Evolutionary conservation across 2,888 invertebrate species (phyloP).

Genomic region (Tachina grossa): DNA sequence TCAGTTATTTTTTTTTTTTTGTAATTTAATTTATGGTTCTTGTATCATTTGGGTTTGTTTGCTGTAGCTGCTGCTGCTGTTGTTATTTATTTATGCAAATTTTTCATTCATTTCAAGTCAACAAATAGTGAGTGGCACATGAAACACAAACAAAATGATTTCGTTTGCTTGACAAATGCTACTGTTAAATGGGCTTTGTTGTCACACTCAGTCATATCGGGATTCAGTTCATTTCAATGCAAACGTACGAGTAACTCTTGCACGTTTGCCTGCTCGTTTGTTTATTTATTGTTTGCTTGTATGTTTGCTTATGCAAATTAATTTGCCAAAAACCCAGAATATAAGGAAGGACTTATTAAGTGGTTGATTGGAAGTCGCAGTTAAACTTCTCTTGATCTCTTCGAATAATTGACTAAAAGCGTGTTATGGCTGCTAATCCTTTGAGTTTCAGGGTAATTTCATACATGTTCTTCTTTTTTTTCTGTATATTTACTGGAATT

Average conservation of each 20-base stretch:
- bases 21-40: slow-evolving; percentile 64
- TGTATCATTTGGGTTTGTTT: slow-evolving; percentile 55
- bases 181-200: slow-evolving; percentile 56
- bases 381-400: slow-evolving; percentile 23
- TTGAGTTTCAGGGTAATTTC: slow-evolving; percentile 56
- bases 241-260: not conserved
- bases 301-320: slow-evolving; percentile 79
- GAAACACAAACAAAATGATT: slow-evolving; percentile 62
- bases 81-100: slow-evolving; percentile 81
- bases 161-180: slow-evolving; percentile 79
- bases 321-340: slow-evolving; percentile 28
- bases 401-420: not conserved
- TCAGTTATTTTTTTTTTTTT: slow-evolving; percentile 23
- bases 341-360: slow-evolving; percentile 26
- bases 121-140: slow-evolving; percentile 44
- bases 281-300: slow-evolving; percentile 30
- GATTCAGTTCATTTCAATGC: slow-evolving; percentile 22
- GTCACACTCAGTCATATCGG: slow-evolving; percentile 42
- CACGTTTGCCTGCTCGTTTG: slow-evolving; percentile 42
- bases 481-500: not conserved
- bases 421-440: slow-evolving; percentile 49
- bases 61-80: slow-evolving; percentile 64
- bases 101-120: slow-evolving; percentile 66
- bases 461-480: slow-evolving; percentile 10
- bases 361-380: slow-evolving; percentile 35